Base-by-base conservation (phyloP, 2,113 vertebrate species). In the Oncorhynchus clarkii region DNA sequence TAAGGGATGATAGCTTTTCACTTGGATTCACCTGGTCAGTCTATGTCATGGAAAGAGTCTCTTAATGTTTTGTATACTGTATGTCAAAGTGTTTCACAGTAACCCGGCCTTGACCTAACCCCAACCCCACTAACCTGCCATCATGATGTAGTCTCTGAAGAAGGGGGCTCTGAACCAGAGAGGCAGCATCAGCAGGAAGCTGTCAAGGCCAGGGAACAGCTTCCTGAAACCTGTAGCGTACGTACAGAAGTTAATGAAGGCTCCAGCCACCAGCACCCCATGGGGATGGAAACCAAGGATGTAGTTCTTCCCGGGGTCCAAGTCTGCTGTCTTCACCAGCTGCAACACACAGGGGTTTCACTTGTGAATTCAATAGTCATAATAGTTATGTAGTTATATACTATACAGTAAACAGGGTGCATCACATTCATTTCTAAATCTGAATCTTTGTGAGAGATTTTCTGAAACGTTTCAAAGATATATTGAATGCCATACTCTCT, bases 261-360 rank as follows among this genome's bases (percentile, higher is more conserved):
- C 95, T 57, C 98, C 97, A 0, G 89, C 84, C 3, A 95, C 95
- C 90, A 99, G 87, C 39, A 99, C 86, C 0, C 98, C 96, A 0
- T 99, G 98, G 0, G 98, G 97, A 71, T 99, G 97, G 85, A 96
- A 96, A 22, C 94, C 97, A 0, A 98, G 29, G 3, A 99, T 2
- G 54, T 99, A 99, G 89, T 99, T 99, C 80, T 92, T 82, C 48
- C 79, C 88, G 0, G 97, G 94, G 77, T 98, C 95, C 85, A 99
- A 82, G 7, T 98, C 95, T 0, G 80, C 93, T 0, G 96, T 99
- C 91, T 99, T 99, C 80, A 97, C 79, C 88, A 99, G 75, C 97
- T 99, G 89, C 11, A 66, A 31, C 29, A 72, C 75, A 26, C 8
- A 68, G 5, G 1, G 14, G 12, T 12, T 22, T 11, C 4, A 54